Conservation (phyloP, 2,113 vertebrate genomes). For the Ardeotis arabs region DNA sequence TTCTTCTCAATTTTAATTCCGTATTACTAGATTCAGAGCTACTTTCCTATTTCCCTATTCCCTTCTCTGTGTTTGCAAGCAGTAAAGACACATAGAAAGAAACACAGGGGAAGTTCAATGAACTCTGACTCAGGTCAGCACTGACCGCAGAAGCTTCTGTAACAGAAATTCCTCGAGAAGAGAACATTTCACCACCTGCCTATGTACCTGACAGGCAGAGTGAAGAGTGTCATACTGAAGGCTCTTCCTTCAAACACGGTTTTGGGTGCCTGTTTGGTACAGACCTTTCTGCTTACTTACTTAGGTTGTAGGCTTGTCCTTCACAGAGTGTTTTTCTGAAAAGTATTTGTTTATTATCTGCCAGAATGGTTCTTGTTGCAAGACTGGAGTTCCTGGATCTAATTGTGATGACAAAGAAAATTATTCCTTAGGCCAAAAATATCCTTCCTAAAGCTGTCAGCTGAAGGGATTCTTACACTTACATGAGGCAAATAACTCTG, state of each 20-base stretch:
- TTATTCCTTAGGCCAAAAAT: neutral
- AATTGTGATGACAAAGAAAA: neutral
- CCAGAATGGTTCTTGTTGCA: neutral
- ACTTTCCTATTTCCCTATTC: neutral
- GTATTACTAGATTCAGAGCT: neutral
- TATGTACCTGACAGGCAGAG: neutral
- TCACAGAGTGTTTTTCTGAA: neutral
- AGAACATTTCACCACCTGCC: neutral
- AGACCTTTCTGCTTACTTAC: neutral
- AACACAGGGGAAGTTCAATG: neutral
- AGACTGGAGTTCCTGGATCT: neutral
- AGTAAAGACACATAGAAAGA: neutral
- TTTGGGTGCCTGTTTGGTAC: neutral
- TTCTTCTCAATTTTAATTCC: neutral
- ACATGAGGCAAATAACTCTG: neutral
- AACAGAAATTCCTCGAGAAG: neutral
- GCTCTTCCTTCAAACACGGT: rapidly evolving
- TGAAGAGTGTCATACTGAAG: neutral
- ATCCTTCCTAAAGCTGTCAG: neutral
- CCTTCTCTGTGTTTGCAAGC: neutral
- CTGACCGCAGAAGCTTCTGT: neutral
- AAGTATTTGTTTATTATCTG: neutral
- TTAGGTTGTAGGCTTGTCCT: neutral
- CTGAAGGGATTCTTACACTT: neutral
- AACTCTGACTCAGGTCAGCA: neutral